Evolutionary conservation across 2,888 invertebrate species (phyloP), one percentile per base, ranked within the genome.

Genomic region (Acronicta aceris): DNA sequence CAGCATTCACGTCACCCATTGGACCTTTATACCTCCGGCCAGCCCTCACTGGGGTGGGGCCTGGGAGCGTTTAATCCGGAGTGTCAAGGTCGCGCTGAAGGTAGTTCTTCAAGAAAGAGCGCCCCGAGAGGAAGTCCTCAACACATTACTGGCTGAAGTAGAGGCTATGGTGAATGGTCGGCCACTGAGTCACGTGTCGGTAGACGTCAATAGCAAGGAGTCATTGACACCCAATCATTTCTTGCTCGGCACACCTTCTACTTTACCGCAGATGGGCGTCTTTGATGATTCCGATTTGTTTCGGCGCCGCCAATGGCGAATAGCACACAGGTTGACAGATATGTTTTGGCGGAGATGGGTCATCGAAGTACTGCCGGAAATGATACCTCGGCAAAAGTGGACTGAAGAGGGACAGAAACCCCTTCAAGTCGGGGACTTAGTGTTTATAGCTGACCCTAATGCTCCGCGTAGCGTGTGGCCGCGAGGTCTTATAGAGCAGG

Each of bases 191-290:
- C 59, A 74, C 25, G 67, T 74, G 2, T 49, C 65, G 0, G 57
- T 64, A 0, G 62, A 61, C 7, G 50, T 56, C 0, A 43, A 36
- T 5, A 40, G 25, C 12, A 9, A 30, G 2, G 65, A 68, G 16
- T 36, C 68, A 0, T 13, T 67, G n/a, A 71, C 71, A 1, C 78
- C 79, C 0, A 82, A 82, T 50, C 79, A 82, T 62, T 78, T 82
- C 51, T 52, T 81, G 3, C 4, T 72, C 1, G 75, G 71, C 1
- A 49, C 68, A 2, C 61, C 72, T 3, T 65, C 75, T 0, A 57
- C 40, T n/a, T 13, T 48, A 33, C 64, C 68, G 2, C 9, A 15
- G 0, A 1, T 51, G 6, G 57, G 63, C 15, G 17, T 5, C 0
- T 68, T 52, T 38, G 38, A 61, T 21, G 52, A 49, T 9, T 41